Conservation (phyloP, 2,113 vertebrate species). For the Oxyruncus cristatus region DNA sequence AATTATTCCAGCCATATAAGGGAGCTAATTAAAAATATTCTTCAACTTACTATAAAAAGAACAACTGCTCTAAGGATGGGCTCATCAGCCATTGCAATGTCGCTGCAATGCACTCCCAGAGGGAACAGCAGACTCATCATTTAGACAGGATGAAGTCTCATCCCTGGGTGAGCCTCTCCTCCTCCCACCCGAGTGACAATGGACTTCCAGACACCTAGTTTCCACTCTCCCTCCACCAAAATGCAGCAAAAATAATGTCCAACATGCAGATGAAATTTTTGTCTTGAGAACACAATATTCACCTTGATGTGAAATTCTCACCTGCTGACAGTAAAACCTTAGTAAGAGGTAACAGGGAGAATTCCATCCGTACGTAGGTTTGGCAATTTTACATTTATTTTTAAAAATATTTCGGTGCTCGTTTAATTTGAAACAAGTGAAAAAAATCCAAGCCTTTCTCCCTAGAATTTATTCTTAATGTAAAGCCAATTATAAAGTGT, state of each 20-base stretch:
- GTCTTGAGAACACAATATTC: background rate
- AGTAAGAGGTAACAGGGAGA: background rate
- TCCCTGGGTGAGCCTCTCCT: background rate
- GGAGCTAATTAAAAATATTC: slow-evolving; percentile 59
- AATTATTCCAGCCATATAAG: slow-evolving; percentile 26
- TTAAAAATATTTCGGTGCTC: background rate
- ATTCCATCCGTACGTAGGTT: background rate
- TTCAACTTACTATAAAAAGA: slow-evolving; percentile 45
- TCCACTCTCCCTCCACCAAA: background rate
- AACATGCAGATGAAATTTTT: background rate
- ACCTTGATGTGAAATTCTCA: background rate
- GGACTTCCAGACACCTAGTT: background rate
- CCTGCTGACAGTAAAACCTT: background rate
- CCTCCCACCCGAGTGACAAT: background rate
- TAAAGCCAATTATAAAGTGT: background rate
- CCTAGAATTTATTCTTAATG: background rate
- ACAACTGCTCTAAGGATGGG: accelerated
- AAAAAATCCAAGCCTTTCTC: background rate
- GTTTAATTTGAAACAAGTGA: background rate
- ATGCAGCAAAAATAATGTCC: background rate
- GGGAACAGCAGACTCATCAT: background rate
- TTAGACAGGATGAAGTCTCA: background rate
- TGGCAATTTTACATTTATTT: background rate
- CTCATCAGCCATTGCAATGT: background rate
- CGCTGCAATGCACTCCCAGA: background rate